These are phyloP conservation scores for Peromyscus melanophrys DNA, from an alignment of 2,797 vertebrate species.

Conservation along the genomic window DNA sequence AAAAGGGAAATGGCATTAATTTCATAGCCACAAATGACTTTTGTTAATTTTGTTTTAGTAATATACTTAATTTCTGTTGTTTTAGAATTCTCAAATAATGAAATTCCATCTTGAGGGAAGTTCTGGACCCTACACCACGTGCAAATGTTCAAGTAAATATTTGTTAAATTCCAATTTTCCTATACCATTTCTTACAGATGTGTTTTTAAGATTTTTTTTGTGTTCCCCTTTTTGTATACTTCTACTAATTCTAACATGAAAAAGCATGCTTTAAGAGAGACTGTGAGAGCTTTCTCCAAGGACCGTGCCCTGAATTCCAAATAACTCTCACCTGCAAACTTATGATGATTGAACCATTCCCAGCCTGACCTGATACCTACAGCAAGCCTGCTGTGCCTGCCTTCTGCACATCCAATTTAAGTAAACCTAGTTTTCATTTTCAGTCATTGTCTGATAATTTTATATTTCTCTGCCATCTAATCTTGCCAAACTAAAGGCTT, in stretches of 20 bases:
- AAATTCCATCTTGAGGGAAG: slow-evolving; percentile 20
- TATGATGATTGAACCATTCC: not conserved
- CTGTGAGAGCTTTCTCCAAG: not conserved
- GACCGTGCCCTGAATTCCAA: not conserved
- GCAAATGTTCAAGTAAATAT: slow-evolving; percentile 10
- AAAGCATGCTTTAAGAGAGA: not conserved
- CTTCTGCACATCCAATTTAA: not conserved
- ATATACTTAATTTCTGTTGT: not conserved
- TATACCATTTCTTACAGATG: not conserved
- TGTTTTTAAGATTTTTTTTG: not conserved
- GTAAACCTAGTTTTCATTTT: not conserved
- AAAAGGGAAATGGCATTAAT: slow-evolving; percentile 26
- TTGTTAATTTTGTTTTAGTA: slow-evolving; percentile 23
- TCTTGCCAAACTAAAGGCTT: not conserved
- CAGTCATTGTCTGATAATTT: slow-evolving; percentile 27
- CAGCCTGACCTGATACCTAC: not conserved
- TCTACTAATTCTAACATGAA: not conserved
- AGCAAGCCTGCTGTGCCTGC: not conserved
- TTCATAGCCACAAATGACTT: not conserved
- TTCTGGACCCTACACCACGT: not conserved
- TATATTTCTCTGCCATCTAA: not conserved
- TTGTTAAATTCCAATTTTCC: slow-evolving; percentile 27
- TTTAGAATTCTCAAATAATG: not conserved
- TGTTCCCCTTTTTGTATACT: fast-evolving
- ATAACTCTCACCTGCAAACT: not conserved